phyloP scores from a whole-genome alignment of 2,797 vertebrate genomes.

The Xerus rutilus region DNA sequence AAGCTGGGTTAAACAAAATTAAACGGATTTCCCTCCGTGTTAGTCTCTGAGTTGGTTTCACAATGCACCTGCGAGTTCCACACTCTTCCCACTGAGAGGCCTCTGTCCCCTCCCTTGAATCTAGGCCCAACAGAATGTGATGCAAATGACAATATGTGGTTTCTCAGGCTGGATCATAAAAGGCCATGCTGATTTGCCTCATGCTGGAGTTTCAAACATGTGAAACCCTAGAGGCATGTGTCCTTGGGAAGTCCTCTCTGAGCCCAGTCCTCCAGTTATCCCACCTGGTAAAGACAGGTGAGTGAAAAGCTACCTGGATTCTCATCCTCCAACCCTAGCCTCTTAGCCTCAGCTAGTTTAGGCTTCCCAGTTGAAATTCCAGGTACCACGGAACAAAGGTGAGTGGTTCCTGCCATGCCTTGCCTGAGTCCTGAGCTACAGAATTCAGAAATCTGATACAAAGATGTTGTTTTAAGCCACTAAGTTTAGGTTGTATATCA shows the following conservation, averaged over 20 bases:
- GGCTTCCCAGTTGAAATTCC: neutral
- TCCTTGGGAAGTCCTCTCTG: neutral
- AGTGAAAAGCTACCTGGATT: neutral
- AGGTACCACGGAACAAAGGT: neutral
- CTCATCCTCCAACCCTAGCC: neutral
- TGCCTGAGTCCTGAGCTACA: neutral
- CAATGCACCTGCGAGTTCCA: rapidly evolving
- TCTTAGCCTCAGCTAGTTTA: neutral
- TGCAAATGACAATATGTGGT: neutral
- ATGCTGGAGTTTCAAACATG: neutral
- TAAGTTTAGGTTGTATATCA: neutral
- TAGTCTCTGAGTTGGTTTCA: neutral
- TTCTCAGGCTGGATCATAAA: neutral
- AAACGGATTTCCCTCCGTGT: neutral
- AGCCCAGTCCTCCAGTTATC: neutral
- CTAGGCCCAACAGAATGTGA: neutral
- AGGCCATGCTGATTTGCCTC: neutral
- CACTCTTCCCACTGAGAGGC: neutral
- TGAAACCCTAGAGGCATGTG: no score
- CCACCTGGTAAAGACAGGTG: neutral
- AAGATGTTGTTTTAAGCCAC: neutral
- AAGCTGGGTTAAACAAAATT: neutral
- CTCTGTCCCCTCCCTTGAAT: neutral
- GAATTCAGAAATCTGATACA: neutral
- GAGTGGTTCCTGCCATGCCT: no score